Evolutionary conservation across 2,888 invertebrate species (phyloP).

Genomic region (Panopea generosa): DNA sequence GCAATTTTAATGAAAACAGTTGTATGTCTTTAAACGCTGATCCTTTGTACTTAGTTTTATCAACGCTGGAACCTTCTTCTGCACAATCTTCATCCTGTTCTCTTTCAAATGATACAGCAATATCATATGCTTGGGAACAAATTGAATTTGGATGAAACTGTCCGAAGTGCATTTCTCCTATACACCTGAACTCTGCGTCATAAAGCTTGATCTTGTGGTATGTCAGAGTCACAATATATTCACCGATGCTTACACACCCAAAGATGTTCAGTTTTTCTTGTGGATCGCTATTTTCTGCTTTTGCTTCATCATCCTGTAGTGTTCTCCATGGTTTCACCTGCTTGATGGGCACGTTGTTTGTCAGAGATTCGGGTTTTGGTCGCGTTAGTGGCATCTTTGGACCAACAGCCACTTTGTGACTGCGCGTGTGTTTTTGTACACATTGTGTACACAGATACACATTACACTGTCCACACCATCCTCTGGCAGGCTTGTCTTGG

Average conservation of each 20-base stretch:
- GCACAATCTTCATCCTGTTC: background rate
- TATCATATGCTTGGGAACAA: constrained; percentile 27
- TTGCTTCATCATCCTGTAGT: constrained; percentile 25
- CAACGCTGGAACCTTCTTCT: background rate
- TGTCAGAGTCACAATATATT: constrained; percentile 39
- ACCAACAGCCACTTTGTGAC: constrained; percentile 40
- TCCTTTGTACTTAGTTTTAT: background rate
- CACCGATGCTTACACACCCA: constrained; percentile 45
- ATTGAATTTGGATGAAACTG: constrained; percentile 37
- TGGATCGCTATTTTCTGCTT: constrained; percentile 23
- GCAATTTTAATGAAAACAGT: background rate
- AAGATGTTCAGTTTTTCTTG: constrained; percentile 23
- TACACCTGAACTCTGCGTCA: constrained; percentile 40
- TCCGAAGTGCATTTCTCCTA: constrained; percentile 33
- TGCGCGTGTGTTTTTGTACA: constrained; percentile 32
- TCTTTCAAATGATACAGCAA: constrained; percentile 50
- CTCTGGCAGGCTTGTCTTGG: constrained; percentile 36
- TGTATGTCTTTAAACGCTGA: background rate
- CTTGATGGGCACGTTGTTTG: constrained; percentile 37
- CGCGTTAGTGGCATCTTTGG: constrained; percentile 27
- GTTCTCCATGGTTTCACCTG: constrained; percentile 42
- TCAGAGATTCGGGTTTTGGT: constrained; percentile 31
- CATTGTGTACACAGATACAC: constrained; percentile 50
- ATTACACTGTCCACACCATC: constrained; percentile 50
- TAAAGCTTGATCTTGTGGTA: constrained; percentile 39